These are phyloP conservation scores for Melanerpes formicivorus DNA, from an alignment of 2,113 vertebrate genomes.

Conservation along the genomic window DNA sequence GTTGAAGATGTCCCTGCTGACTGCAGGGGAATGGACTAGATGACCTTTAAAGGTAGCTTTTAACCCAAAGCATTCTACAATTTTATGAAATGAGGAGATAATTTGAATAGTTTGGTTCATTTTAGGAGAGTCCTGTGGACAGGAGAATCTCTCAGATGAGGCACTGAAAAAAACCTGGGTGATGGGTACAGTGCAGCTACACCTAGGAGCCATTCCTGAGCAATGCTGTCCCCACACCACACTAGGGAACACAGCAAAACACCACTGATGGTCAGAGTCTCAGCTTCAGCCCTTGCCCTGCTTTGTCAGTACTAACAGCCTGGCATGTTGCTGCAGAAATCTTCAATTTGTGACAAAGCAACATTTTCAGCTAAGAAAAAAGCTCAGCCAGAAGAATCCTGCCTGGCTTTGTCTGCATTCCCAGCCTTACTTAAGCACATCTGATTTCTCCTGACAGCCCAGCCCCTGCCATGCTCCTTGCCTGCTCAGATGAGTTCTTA, in stretches of 20 bases:
- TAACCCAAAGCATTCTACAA: neutral
- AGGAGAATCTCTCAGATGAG: neutral
- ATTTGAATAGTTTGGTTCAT: neutral
- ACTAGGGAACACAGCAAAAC: neutral
- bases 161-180: accelerated
- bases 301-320: neutral
- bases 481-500: neutral
- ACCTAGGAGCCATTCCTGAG: neutral
- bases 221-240: neutral
- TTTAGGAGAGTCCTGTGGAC: neutral
- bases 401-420: neutral
- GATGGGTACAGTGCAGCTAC: neutral
- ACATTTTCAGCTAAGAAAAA: neutral
- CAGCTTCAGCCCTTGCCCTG: neutral
- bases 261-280: neutral
- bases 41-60: too few relatives aligned
- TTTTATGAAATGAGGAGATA: neutral
- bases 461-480: neutral
- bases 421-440: neutral
- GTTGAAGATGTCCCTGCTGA: neutral
- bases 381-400: neutral
- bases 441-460: neutral
- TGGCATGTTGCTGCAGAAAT: neutral
- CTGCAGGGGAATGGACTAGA: too few relatives aligned
- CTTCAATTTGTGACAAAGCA: neutral